Conservation (phyloP, 2,797 vertebrate species). For the Vultur gryphus region DNA sequence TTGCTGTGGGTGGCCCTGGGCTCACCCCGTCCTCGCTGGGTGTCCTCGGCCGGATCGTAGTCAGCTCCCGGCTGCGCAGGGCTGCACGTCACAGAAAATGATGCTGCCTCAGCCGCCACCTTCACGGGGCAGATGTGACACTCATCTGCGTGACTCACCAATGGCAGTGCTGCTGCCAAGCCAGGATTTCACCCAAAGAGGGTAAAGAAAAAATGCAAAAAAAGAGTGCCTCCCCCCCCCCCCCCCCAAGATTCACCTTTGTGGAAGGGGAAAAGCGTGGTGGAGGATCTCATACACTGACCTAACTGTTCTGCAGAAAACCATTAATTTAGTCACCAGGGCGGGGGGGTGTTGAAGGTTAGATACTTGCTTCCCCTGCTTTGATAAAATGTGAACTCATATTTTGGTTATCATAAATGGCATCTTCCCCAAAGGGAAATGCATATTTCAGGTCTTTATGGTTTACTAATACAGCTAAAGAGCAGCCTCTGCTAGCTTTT, state of each 20-base stretch:
- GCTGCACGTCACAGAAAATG: background rate
- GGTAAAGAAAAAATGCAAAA: background rate
- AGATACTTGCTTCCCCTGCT: background rate
- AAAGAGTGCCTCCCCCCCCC: fast-evolving
- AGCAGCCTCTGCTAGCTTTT: background rate
- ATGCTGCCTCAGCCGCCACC: background rate
- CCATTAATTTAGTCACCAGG: background rate
- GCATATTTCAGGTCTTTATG: background rate
- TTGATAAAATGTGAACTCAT: background rate
- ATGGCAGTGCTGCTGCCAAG: background rate
- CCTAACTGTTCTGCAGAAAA: slow-evolving; percentile 36
- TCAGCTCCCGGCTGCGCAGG: background rate
- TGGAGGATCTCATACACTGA: background rate
- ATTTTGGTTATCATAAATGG: slow-evolving; percentile 35
- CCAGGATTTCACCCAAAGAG: background rate
- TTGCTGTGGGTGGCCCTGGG: background rate
- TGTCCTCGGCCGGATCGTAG: fast-evolving
- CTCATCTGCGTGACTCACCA: background rate
- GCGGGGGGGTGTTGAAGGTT: background rate
- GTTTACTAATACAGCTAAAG: background rate
- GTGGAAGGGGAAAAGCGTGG: background rate
- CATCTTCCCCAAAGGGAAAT: slow-evolving; percentile 43
- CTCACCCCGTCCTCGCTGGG: background rate
- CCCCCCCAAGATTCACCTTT: background rate
- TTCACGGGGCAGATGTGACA: background rate